Evolutionary conservation across 2,888 invertebrate genomes (phyloP).

Genomic region (Stratiomys singularior): DNA sequence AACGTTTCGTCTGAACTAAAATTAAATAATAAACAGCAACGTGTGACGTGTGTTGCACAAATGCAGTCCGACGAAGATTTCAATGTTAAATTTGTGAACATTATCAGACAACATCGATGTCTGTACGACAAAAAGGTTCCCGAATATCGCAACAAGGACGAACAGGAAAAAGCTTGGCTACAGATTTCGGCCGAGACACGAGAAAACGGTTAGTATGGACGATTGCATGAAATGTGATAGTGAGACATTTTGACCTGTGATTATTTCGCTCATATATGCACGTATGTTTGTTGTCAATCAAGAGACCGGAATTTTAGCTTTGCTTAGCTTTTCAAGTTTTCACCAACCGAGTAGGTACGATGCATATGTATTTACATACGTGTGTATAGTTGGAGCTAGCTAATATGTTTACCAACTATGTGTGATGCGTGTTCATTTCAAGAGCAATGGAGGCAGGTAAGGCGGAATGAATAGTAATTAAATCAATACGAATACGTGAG

Average conservation of each 20-base stretch:
- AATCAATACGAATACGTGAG: neutral
- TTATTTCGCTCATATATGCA: neutral
- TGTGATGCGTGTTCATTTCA: neutral
- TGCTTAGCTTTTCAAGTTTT: neutral
- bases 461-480: neutral
- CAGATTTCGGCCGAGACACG: slow-evolving; percentile 63
- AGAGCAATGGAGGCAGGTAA: neutral
- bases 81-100: slow-evolving; percentile 67
- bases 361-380: too few species aligned
- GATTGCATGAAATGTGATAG: neutral
- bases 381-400: too few species aligned
- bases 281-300: neutral
- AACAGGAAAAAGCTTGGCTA: slow-evolving; percentile 64
- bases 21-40: too few species aligned
- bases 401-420: neutral
- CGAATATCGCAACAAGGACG: slow-evolving; percentile 66
- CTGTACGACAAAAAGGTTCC: slow-evolving; percentile 67
- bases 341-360: neutral
- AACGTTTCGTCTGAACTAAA: too few species aligned
- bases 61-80: slow-evolving; percentile 67
- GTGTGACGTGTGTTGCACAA: too few species aligned
- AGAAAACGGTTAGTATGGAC: slow-evolving; percentile 61
- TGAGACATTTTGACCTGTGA: neutral
- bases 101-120: slow-evolving; percentile 66
- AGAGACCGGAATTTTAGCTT: neutral